Evolutionary conservation across 2,113 vertebrate species (phyloP).

Genomic region (Willisornis vidua): DNA sequence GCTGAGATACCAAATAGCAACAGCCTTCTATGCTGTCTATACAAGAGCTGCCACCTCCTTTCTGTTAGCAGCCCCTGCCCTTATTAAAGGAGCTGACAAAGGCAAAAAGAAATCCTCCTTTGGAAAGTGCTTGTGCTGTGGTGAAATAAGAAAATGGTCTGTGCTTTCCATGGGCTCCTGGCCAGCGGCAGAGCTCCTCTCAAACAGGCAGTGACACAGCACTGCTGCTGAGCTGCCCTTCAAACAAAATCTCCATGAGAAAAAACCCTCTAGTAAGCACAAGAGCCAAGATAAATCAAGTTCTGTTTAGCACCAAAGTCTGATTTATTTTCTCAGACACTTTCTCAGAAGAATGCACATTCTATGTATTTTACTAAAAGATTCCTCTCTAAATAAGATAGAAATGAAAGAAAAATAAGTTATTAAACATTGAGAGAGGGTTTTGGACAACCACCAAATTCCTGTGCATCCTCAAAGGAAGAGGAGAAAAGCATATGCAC

Average conservation of each 20-base stretch:
- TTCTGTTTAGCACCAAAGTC: not conserved
- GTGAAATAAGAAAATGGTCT: not conserved
- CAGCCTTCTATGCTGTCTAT: not conserved
- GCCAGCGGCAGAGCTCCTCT: not conserved
- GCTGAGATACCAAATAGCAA: not conserved
- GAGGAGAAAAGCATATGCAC: not conserved
- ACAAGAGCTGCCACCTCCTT: not conserved
- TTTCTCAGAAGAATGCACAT: not conserved
- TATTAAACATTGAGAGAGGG: not conserved
- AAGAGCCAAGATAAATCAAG: constrained; percentile 6
- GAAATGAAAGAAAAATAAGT: not conserved
- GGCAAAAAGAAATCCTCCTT: not conserved
- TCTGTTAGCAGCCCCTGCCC: not conserved
- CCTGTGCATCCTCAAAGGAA: not conserved
- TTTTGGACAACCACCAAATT: not conserved
- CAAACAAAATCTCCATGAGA: not conserved
- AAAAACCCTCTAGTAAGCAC: not conserved
- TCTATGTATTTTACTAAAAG: not conserved
- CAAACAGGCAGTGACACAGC: not conserved
- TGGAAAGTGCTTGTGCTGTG: not conserved
- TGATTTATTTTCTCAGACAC: not conserved
- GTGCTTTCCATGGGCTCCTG: not conserved
- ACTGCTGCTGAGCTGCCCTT: not conserved
- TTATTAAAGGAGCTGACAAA: not conserved
- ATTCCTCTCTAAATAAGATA: not conserved